Evolutionary conservation across 2,113 vertebrate genomes (phyloP).

Genomic region (Hippocampus zosterae): DNA sequence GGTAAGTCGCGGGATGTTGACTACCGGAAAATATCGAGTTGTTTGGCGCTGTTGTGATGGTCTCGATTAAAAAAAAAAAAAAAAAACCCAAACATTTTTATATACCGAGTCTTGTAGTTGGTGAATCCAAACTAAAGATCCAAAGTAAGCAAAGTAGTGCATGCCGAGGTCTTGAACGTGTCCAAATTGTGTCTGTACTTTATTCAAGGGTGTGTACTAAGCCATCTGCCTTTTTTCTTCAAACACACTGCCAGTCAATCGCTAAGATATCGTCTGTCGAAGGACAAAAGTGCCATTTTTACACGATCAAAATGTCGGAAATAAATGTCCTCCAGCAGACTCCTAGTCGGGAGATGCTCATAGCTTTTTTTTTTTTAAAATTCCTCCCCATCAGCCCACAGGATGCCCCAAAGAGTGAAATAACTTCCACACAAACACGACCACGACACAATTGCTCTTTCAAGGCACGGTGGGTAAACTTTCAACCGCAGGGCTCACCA

Average conservation of each 20-base stretch:
- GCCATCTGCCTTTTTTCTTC: slow-evolving; percentile 65
- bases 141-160: slow-evolving; percentile 57
- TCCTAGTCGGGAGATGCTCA: neutral
- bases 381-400: neutral
- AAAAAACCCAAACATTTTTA: slow-evolving; percentile 16
- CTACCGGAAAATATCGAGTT: slow-evolving; percentile 28
- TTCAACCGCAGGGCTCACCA: no score
- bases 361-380: neutral
- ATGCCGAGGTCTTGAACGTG: slow-evolving; percentile 56
- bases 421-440: slow-evolving; percentile 1
- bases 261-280: slow-evolving; percentile 27
- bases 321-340: neutral
- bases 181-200: slow-evolving; percentile 51
- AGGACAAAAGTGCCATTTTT: slow-evolving; percentile 60
- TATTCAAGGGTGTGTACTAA: slow-evolving; percentile 49
- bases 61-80: neutral
- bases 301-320: neutral
- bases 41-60: slow-evolving; percentile 23
- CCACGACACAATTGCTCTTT: slow-evolving; percentile 25
- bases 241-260: slow-evolving; percentile 55
- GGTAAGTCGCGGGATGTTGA: slow-evolving; percentile 13
- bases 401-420: neutral
- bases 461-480: slow-evolving; percentile 6
- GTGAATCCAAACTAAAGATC: slow-evolving; percentile 45
- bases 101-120: slow-evolving; percentile 41